Evolutionary conservation across 2,888 invertebrate species (phyloP), one percentile per base, ranked within the genome.

Genomic region (Luperina nickerlii): DNA sequence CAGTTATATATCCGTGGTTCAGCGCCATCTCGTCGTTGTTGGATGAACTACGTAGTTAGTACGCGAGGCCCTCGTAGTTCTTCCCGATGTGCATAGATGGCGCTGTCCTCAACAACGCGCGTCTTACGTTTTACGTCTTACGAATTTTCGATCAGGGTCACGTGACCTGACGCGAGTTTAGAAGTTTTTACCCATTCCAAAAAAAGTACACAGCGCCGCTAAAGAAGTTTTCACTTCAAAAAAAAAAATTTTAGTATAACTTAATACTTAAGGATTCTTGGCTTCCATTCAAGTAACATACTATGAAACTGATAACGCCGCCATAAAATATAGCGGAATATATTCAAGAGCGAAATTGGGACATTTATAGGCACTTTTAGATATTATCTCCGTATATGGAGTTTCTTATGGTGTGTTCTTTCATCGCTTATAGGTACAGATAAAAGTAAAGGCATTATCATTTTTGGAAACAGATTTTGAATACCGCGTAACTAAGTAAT

Each of bases 281-380:
- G 73, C 77, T 70, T 65, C 74, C 62, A 77, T 81, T 83, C 84
- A 83, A 84, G 74, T 68, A 67, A 70, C 72, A 67, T 80, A 73
- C 65, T 66, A 83, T n/a, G 74, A 82, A 70, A 63, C 73, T 68
- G 83, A 81, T 83, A 84, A 54, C 66, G 63, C 57, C 0, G 8
- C 72, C 81, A 84, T 84, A 81, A 84, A 84, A 84, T 81, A 83
- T 77, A 66, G 76, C 77, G 57, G 73, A 83, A 84, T 84, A 74
- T 71, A 84, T 74, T 84, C 63, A 74, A 71, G 38, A 83, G 63
- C 81, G 51, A 74, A 81, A 81, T 84, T 77, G 76, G 66, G 74
- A 84, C 84, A 62, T 84, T 84, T 84, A 84, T 84, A 74, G 84
- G 77, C 81, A 77, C 74, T 74, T 83, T 75, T 32, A 81, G 84